Percentiles rank a stretch among this genome's conserved stretches.
Evolutionary conservation across 1,140 invertebrate genomes (phyloP).

Genomic region (Heliothis virescens): DNA sequence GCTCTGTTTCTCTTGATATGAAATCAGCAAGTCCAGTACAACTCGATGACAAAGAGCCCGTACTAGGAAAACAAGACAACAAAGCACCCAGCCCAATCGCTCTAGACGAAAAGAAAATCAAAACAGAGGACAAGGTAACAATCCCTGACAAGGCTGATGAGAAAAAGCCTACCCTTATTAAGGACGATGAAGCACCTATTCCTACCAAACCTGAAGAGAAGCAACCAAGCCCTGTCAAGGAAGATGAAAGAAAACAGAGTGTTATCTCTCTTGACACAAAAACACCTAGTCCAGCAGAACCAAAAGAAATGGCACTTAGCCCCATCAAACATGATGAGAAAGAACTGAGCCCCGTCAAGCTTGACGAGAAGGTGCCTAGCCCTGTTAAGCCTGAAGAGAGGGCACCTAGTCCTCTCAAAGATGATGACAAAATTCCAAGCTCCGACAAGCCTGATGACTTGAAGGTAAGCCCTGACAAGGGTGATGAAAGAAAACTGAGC

Average conservation of each 20-base stretch:
- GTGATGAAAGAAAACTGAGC: background rate
- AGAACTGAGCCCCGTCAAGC: background rate
- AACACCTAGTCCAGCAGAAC: background rate
- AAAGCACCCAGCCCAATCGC: background rate
- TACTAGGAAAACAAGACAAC: too few relatives aligned
- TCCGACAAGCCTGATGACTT: constrained; percentile 11
- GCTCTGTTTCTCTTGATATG: too few relatives aligned
- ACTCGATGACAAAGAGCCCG: background rate
- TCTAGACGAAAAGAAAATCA: background rate
- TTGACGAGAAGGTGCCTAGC: background rate
- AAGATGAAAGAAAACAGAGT: background rate
- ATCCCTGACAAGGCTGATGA: background rate
- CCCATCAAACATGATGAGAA: background rate
- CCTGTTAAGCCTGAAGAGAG: background rate
- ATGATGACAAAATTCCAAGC: background rate
- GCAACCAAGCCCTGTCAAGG: background rate
- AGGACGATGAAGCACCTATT: background rate
- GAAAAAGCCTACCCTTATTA: background rate
- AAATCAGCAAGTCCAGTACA: too few relatives aligned
- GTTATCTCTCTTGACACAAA: background rate
- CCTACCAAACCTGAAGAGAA: background rate
- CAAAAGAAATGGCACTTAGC: background rate
- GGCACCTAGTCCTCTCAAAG: background rate
- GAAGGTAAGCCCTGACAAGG: background rate
- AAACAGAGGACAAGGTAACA: background rate